Evolutionary conservation across 2,113 vertebrate species (phyloP), one percentile per base, ranked within the genome.

Genomic region (Catagonus wagneri): DNA sequence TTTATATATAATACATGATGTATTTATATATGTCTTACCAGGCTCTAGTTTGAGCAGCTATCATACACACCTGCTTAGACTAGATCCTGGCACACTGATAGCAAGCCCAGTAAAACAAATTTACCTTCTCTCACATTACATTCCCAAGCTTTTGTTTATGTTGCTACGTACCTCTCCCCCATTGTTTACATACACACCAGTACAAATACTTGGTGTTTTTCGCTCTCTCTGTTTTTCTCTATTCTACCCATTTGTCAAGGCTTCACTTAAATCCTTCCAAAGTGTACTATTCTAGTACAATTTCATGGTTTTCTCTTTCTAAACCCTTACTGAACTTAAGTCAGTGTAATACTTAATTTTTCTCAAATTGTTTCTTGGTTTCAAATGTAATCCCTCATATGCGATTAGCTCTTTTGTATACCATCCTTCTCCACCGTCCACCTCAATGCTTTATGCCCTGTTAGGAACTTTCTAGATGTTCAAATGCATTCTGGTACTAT

Each of bases 261-360:
- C 63, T 89, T 89, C 52, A 86, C 79, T 90, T 11, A 89, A 93
- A 39, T 81, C 61, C 14, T 88, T 94, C 72, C 58, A 74, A 83
- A 80, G 66, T 52, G 71, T 27, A 19, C 36, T 63, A 3, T 83
- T 83, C 12, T 83, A 52, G 54, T 79, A 78, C 34, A 96, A 63
- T 94, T 94, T 86, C 85, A 58, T 84, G 29, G 39, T 84, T 83
- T 83, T 61, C 27, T 71, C 13, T 32, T 75, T 79, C 15, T 50
- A 74, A 96, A 78, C 25, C 66, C 50, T 80, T 89, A 15, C 63
- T 72, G 83, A 90, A 65, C 66, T 84, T 84, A 74, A 79, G 87
- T 80, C 63, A 44, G 4, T 88, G n/a, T 76, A 84, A n/a, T 69
- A 85, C n/a, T 89, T 90, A 89, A 61, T 89, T 94, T 72, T 85